These are phyloP conservation scores for Collichthys lucidus DNA, from an alignment of 2,113 vertebrate species.

Conservation along the genomic window DNA sequence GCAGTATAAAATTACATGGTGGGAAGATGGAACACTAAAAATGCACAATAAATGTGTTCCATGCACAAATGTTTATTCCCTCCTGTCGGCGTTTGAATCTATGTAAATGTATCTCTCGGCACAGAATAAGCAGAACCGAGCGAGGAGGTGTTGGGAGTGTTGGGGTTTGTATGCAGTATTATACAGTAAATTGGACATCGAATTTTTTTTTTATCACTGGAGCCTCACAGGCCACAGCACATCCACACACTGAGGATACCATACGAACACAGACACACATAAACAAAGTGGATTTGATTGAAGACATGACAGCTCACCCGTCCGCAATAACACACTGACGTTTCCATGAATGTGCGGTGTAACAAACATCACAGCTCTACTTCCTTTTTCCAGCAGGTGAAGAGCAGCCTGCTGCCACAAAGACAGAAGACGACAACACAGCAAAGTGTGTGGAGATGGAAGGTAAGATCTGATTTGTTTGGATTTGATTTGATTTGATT, in stretches of 20 bases:
- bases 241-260: not conserved
- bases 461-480: conserved; percentile 68
- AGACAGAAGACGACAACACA: conserved; percentile 45
- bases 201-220: conserved; percentile 2
- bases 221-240: conserved; percentile 22
- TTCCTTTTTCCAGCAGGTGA: conserved; percentile 54
- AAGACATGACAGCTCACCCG: conserved; percentile 9
- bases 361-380: conserved; percentile 19
- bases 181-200: conserved; percentile 21
- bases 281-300: not conserved
- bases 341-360: not conserved
- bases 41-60: not conserved
- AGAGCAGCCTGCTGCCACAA: conserved; percentile 46
- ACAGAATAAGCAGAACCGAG: conserved; percentile 24
- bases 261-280: not conserved
- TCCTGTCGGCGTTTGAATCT: conserved; percentile 10
- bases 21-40: conserved; percentile 20
- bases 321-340: not conserved
- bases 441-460: conserved; percentile 61
- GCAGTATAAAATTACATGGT: conserved; percentile 17
- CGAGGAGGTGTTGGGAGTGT: not conserved
- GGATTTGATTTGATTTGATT: conserved; percentile 39
- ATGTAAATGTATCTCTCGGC: conserved; percentile 19
- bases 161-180: not conserved
- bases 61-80: not conserved